Base-by-base conservation (phyloP, 2,797 vertebrate species). In the Sandelia bainsii region DNA sequence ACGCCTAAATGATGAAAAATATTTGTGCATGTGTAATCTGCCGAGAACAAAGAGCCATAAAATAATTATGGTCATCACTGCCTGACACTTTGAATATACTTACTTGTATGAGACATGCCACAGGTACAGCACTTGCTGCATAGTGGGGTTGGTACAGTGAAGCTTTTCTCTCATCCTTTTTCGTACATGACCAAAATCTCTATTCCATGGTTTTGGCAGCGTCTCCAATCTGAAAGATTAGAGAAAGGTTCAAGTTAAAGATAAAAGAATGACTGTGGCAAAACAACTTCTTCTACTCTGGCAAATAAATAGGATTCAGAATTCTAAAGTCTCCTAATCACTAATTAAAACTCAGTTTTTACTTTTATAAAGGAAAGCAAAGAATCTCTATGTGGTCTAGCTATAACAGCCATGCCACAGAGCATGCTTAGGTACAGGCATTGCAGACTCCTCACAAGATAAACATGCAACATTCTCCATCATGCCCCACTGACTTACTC, bases 141-240 rank as follows among this genome's bases (percentile, higher is more conserved):
- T 96, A 1, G 87, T 92, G 54, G 95, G 94, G 87, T 95, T 97
- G 78, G 95, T 46, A 3, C 92, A 78, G 29, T 98, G 92, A 67
- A 98, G 93, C 42, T 94, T 93, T n/a, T 92, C 83, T 48, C 69
- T 91, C 51, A 98, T 93, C 27, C 75, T 93, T 66, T 77, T 90
- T 14, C 51, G 60, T 0, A 95, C 93, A 48, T 86, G 69, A 14
- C 95, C 23, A 83, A 96, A 97, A 6, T 95, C 93, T 66, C 89
- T 92, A 22, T 93, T 94, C 97, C 96, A 97, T 13, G 94, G 94
- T 82, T 98, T 97, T 77, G 96, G 96, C 69, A 96, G 76, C 2
- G 93, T 51, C 60, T 93, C 74, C 77, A 97, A 29, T 81, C 97
- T 98, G 79, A 83, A 85, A 82, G 44, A 29, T 29, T 29, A 29